Conservation (phyloP, 1,140 invertebrate genomes). For the Mylabris phalerata region DNA sequence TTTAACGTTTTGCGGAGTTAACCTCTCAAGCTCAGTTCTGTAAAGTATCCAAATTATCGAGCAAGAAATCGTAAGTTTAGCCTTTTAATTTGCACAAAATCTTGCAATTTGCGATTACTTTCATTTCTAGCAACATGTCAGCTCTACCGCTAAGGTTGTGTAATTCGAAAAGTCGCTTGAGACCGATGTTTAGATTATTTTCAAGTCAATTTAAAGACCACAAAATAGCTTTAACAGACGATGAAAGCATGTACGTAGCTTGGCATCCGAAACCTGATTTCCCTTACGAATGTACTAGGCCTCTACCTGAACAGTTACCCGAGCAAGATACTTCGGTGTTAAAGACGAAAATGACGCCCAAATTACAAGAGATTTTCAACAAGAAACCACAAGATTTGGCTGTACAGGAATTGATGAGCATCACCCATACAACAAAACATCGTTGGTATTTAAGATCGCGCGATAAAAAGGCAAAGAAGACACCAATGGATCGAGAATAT, state of each 20-base stretch:
- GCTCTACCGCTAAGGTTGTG: constrained; percentile 1
- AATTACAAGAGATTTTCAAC: constrained; percentile 58
- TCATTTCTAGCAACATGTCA: no score
- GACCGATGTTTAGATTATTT: neutral
- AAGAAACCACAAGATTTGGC: constrained; percentile 53
- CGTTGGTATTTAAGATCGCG: constrained; percentile 67
- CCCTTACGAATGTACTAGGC: constrained; percentile 77
- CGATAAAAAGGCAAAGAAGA: constrained; percentile 60
- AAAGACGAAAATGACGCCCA: constrained; percentile 54
- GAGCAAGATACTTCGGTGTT: constrained; percentile 48
- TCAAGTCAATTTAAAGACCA: constrained; percentile 28
- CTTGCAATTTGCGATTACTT: no score
- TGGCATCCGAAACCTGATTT: constrained; percentile 78
- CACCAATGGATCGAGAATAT: constrained; percentile 62
- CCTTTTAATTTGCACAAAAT: no score
- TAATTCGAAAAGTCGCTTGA: neutral
- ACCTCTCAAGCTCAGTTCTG: no score
- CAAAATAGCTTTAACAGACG: constrained; percentile 59
- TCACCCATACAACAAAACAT: constrained; percentile 75
- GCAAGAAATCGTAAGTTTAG: no score
- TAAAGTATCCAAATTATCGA: no score
- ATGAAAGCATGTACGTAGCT: constrained; percentile 72
- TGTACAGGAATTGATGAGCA: constrained; percentile 60
- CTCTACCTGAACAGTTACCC: constrained; percentile 51
- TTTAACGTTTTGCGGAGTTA: no score